A percentile compares a stretch with the other conserved stretches of the same genome.
Conservation (phyloP, 2,888 invertebrate species). For the Caenorhabditis plicata region DNA sequence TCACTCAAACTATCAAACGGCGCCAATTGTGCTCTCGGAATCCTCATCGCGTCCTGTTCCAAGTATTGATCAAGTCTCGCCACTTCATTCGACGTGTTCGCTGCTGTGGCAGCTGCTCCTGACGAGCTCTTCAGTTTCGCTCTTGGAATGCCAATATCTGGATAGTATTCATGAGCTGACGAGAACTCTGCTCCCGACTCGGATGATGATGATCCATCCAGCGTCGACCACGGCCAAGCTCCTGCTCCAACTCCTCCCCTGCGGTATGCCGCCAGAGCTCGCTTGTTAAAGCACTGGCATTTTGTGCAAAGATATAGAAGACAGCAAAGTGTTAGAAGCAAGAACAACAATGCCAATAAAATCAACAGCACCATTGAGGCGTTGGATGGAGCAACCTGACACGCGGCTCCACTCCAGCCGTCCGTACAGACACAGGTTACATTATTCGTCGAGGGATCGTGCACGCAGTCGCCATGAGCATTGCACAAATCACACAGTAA, state of each 20-base stretch:
- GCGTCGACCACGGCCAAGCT: constrained; percentile 62
- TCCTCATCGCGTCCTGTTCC: constrained; percentile 54
- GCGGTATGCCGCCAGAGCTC: constrained; percentile 27
- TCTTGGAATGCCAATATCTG: constrained; percentile 62
- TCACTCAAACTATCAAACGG: constrained; percentile 54
- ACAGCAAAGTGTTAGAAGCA: constrained; percentile 62
- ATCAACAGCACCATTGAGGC: constrained; percentile 57
- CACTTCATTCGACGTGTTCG: constrained; percentile 42
- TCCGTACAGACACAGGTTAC: constrained; percentile 63
- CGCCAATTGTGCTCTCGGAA: constrained; percentile 61
- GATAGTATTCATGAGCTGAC: constrained; percentile 61
- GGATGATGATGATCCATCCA: constrained; percentile 61
- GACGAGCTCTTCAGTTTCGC: constrained; percentile 58
- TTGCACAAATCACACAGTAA: constrained; percentile 62
- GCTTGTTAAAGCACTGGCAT: constrained; percentile 59
- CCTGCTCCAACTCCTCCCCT: constrained; percentile 45
- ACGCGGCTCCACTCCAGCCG: constrained; percentile 61
- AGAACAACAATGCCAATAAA: constrained; percentile 62
- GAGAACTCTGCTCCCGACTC: constrained; percentile 59
- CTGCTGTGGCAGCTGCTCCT: constrained; percentile 4
- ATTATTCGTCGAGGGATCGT: constrained; percentile 60
- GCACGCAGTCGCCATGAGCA: constrained; percentile 59
- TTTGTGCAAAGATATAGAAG: constrained; percentile 63
- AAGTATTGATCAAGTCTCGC: constrained; percentile 57
- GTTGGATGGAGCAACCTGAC: constrained; percentile 60